Evolutionary conservation across 2,113 vertebrate genomes (phyloP).

Genomic region (Hypomesus transpacificus): DNA sequence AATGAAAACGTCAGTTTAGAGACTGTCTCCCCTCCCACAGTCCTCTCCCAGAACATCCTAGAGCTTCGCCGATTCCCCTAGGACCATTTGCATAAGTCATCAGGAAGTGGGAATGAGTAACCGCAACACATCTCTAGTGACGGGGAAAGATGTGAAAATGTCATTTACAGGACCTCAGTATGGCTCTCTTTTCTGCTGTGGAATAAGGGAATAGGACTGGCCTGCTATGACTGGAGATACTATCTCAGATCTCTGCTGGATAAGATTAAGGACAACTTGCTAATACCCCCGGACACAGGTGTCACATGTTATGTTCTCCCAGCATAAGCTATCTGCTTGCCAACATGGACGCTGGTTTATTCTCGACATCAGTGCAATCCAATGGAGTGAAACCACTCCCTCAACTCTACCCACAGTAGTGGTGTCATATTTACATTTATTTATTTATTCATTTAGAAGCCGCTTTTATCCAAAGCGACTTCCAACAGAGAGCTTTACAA

Average conservation of each 20-base stretch:
- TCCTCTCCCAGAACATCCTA: background rate
- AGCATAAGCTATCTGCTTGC: background rate
- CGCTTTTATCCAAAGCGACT: no score
- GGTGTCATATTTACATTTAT: no score
- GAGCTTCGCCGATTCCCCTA: background rate
- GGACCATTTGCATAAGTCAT: constrained; percentile 15
- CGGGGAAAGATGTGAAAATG: constrained; percentile 21
- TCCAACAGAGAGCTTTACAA: no score
- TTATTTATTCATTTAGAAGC: no score
- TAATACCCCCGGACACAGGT: background rate
- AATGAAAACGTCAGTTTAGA: background rate
- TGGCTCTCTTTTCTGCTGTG: constrained; percentile 8
- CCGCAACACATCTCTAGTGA: constrained; percentile 4
- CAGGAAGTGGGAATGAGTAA: constrained; percentile 18
- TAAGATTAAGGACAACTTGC: background rate
- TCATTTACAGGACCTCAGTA: constrained; percentile 16
- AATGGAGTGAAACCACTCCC: no score
- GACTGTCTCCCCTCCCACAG: background rate
- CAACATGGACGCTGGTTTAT: background rate
- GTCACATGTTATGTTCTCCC: background rate
- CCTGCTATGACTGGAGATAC: constrained; percentile 1
- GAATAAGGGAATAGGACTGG: background rate
- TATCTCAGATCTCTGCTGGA: background rate
- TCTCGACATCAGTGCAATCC: no score
- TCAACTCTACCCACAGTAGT: no score